Evolutionary conservation across 2,113 vertebrate genomes (phyloP).

Genomic region (Phaethon lepturus): DNA sequence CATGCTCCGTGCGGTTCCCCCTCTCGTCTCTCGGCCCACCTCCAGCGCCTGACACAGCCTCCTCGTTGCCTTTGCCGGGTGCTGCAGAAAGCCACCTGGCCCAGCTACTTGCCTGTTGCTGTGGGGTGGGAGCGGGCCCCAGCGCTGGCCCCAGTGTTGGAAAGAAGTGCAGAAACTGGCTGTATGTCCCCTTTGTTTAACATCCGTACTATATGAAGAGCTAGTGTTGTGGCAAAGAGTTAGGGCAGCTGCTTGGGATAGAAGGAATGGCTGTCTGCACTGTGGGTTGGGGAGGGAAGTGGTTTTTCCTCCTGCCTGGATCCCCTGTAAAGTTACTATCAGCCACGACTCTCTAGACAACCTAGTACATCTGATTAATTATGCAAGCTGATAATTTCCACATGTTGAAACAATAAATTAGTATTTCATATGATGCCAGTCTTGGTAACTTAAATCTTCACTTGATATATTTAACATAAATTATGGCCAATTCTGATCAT

Average conservation of each 20-base stretch:
- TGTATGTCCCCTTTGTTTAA: background rate
- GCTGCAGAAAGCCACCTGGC: background rate
- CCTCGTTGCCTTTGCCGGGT: background rate
- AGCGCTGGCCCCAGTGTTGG: background rate
- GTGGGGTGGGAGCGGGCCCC: background rate
- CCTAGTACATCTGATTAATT: background rate
- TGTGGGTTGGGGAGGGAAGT: background rate
- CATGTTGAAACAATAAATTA: background rate
- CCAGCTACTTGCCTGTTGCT: background rate
- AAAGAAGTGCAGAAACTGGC: background rate
- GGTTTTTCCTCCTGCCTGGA: background rate
- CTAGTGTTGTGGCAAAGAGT: background rate
- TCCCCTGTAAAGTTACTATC: background rate
- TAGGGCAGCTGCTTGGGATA: background rate
- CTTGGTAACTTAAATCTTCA: background rate
- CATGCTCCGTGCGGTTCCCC: accelerated
- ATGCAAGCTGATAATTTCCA: background rate
- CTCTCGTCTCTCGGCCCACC: accelerated
- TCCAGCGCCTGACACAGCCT: background rate
- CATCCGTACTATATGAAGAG: background rate
- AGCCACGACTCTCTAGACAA: background rate
- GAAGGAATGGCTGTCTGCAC: background rate
- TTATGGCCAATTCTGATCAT: conserved; percentile 41
- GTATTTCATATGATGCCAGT: background rate
- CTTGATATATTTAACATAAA: conserved; percentile 47